phyloP scores from a whole-genome alignment of 2,113 vertebrate species.

The Bambusicola thoracicus region DNA sequence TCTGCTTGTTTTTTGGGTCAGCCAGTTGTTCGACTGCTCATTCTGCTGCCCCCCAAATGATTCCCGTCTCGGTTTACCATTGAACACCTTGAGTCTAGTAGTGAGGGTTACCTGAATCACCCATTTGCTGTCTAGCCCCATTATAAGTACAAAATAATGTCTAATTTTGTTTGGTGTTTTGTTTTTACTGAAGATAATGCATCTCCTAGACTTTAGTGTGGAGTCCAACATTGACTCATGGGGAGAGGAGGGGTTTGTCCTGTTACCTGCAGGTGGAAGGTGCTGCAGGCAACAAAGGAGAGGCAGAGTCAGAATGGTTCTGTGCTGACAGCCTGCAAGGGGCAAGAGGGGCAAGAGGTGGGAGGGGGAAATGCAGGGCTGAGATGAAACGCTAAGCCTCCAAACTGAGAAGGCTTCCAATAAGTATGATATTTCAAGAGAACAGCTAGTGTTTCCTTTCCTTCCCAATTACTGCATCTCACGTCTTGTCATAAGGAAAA shows the following conservation, averaged over 20 bases:
- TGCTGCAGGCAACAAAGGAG: background rate
- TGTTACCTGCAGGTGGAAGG: background rate
- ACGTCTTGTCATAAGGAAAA: background rate
- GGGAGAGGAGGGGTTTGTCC: background rate
- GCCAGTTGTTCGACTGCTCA: background rate
- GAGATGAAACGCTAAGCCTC: background rate
- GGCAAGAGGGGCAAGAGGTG: background rate
- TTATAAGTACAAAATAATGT: background rate
- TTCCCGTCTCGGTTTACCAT: background rate
- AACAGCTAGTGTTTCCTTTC: constrained; percentile 19
- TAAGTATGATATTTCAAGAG: constrained; percentile 1
- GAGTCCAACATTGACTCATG: background rate
- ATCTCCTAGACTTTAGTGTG: background rate
- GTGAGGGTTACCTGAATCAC: background rate
- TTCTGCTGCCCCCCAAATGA: background rate
- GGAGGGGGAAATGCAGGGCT: background rate
- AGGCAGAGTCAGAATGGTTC: background rate
- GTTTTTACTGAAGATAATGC: background rate
- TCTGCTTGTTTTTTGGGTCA: background rate
- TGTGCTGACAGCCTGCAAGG: background rate
- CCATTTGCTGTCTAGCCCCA: background rate
- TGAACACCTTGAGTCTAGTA: background rate
- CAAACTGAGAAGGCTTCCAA: background rate
- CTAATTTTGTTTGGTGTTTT: background rate
- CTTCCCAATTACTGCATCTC: constrained; percentile 11